These are phyloP conservation scores for Gryon sp. DNA, from an alignment of 1,140 invertebrate species.

Conservation along the genomic window DNA sequence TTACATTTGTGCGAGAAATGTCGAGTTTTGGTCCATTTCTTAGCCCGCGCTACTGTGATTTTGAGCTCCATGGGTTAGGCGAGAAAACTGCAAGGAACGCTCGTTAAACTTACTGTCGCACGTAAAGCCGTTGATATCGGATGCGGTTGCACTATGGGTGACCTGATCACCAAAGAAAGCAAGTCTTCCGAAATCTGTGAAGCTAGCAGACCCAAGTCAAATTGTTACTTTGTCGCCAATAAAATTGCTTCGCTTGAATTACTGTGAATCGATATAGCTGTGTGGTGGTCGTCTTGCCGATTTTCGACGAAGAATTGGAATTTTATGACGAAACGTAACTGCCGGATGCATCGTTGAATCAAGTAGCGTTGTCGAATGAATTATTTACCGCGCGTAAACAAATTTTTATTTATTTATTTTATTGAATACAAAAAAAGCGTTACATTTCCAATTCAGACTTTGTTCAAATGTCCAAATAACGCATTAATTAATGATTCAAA, in stretches of 20 bases:
- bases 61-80: slow-evolving; percentile 9
- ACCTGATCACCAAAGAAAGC: slow-evolving; percentile 49
- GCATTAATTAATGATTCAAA: no score
- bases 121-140: slow-evolving; percentile 58
- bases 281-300: slow-evolving; percentile 20
- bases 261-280: slow-evolving; percentile 45
- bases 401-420: slow-evolving; percentile 5
- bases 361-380: slow-evolving; percentile 6
- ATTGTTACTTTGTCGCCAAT: slow-evolving; percentile 60
- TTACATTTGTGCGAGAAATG: slow-evolving; percentile 14
- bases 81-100: slow-evolving; percentile 47
- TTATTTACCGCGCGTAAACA: slow-evolving; percentile 16
- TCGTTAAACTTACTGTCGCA: slow-evolving; percentile 59
- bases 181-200: slow-evolving; percentile 40
- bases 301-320: slow-evolving; percentile 26
- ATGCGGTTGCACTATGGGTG: slow-evolving; percentile 48
- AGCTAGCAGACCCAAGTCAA: slow-evolving; percentile 43
- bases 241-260: slow-evolving; percentile 56
- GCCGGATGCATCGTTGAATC: slow-evolving; percentile 15
- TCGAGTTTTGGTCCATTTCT: slow-evolving; percentile 25
- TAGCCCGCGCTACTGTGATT: slow-evolving; percentile 30
- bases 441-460: no score
- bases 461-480: no score
- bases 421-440: no score
- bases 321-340: slow-evolving; percentile 42